Evolutionary conservation across 2,888 invertebrate genomes (phyloP).

Genomic region (Pecten maximus): DNA sequence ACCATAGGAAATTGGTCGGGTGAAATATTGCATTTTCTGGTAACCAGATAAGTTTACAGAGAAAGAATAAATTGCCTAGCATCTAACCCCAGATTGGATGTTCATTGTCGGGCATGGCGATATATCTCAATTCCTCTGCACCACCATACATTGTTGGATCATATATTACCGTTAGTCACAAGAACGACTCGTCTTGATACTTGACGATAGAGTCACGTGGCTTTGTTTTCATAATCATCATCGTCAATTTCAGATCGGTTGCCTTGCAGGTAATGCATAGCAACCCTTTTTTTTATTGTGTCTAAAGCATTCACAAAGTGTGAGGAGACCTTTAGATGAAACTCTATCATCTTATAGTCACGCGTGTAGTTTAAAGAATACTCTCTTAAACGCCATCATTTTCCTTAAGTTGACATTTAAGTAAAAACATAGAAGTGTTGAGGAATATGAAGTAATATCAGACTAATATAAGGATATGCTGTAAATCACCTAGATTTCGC

Average conservation of each 20-base stretch:
- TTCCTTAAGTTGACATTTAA: too few species aligned
- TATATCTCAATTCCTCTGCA: not conserved
- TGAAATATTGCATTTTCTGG: constrained; percentile 30
- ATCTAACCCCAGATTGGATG: constrained; percentile 25
- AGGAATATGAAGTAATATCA: too few species aligned
- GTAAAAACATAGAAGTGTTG: too few species aligned
- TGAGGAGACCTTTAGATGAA: not conserved
- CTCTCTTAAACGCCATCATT: too few species aligned
- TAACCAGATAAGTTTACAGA: constrained; percentile 18
- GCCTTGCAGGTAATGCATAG: not conserved
- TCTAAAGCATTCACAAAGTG: not conserved
- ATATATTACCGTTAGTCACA: constrained; percentile 26
- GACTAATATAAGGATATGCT: too few species aligned
- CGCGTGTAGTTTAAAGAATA: too few species aligned
- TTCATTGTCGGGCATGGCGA: not conserved
- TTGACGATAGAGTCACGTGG: constrained; percentile 36
- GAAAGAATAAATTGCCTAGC: constrained; percentile 32
- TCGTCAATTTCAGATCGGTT: constrained; percentile 34
- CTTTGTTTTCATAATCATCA: constrained; percentile 39
- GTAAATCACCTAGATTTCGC: too few species aligned
- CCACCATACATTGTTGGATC: not conserved
- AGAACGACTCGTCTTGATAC: not conserved
- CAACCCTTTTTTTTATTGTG: not conserved
- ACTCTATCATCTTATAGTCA: too few species aligned
- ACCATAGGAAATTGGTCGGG: constrained; percentile 21